phyloP scores from a whole-genome alignment of 2,797 vertebrate species.

The Thamnophis elegans region DNA sequence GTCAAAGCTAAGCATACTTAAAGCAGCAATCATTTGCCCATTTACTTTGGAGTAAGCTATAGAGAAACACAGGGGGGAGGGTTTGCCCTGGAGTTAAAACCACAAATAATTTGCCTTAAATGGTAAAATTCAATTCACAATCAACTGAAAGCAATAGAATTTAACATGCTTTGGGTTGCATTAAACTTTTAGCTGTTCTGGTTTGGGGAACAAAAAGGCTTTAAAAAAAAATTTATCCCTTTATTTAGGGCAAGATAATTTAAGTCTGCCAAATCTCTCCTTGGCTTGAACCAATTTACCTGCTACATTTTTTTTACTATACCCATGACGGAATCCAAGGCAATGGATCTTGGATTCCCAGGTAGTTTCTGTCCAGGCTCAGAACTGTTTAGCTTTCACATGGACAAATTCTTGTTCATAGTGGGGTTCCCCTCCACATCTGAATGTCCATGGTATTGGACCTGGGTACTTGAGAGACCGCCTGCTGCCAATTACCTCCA shows the following conservation, averaged over 20 bases:
- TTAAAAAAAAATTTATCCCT: background rate
- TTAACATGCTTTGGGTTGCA: background rate
- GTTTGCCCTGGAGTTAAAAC: background rate
- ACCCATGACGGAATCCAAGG: background rate
- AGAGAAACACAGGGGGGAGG: background rate
- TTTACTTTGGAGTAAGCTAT: background rate
- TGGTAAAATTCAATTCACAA: background rate
- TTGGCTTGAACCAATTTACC: background rate
- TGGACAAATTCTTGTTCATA: background rate
- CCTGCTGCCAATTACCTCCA: too few species aligned
- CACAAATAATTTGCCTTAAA: background rate
- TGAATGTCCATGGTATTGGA: too few species aligned
- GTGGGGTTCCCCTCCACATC: background rate
- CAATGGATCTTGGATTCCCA: background rate
- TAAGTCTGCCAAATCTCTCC: background rate
- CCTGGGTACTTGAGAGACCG: too few species aligned
- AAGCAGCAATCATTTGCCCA: background rate
- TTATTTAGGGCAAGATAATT: background rate
- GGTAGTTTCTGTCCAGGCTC: background rate
- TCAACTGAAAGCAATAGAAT: background rate
- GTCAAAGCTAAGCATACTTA: background rate
- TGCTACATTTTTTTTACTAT: background rate
- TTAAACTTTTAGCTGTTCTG: background rate
- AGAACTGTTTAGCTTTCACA: background rate
- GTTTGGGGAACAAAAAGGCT: background rate